phyloP scores from a whole-genome alignment of 2,797 vertebrate genomes.

The Thalassophryne amazonica region DNA sequence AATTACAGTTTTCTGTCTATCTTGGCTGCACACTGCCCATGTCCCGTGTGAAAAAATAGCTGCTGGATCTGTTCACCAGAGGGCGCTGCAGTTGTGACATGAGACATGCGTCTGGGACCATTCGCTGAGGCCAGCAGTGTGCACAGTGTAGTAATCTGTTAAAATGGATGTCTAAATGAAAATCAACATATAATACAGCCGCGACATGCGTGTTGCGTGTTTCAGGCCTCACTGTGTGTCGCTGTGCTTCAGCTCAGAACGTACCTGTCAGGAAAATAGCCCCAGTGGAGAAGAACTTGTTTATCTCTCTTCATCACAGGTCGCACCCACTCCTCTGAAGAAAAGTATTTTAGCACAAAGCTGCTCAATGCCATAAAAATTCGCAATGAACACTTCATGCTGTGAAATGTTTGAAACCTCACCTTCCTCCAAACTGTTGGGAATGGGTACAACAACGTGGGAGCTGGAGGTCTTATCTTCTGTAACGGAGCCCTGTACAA shows the following conservation, averaged over 20 bases:
- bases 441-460: slow-evolving; percentile 91
- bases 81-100: no score
- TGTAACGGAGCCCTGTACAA: slow-evolving; percentile 87
- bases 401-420: slow-evolving; percentile 18
- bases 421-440: slow-evolving; percentile 93
- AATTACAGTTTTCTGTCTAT: no score
- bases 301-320: slow-evolving; percentile 97
- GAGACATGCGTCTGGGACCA: no score
- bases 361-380: neutral
- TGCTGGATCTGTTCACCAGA: no score
- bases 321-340: slow-evolving; percentile 95
- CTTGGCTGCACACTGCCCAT: no score
- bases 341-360: neutral
- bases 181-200: no score
- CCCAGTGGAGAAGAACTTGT: slow-evolving; percentile 97
- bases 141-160: no score
- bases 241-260: slow-evolving; percentile 17
- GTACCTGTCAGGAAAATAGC: slow-evolving; percentile 96
- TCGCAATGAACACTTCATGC: neutral
- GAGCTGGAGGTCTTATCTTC: slow-evolving; percentile 91
- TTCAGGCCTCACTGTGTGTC: neutral
- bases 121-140: no score
- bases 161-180: no score
- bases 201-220: no score
- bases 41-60: no score